Evolutionary conservation across 35 echinoderm and acorn worm species (phyloP), one percentile per base, ranked within the genome.

Genomic region (Acanthaster planci): DNA sequence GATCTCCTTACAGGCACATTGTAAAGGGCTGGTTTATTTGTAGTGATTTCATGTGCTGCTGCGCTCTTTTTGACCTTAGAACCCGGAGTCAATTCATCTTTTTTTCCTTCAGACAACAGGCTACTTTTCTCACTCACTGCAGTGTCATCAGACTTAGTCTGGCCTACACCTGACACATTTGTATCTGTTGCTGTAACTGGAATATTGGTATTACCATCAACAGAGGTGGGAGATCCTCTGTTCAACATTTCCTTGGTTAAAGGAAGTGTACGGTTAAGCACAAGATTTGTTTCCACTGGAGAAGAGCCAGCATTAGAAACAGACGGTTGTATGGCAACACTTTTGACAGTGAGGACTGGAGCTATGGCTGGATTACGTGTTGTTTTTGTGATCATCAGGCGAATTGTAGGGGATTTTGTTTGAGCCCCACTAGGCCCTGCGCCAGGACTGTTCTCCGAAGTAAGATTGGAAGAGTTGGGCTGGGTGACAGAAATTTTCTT

Each of bases 211-310:
- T 12, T 47, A 6, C 12, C 42, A 47, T 4, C 4, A 47, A 12
- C 4, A 47, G 12, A 47, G 4, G 4, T 47, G 42, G 42, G 12
- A 12, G 42, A 12, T 47, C 27, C 31, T 7, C 50, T 78, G 60
- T 88, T 88, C 7, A 37, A 19, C 19, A 57, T 56, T 57, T 15
- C 50, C 77, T 9, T 77, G 64, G 38, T 56, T 39, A 54, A 29
- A 78, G n/a, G 72, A 78, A 54, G 75, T 30, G 75, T 14, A 37
- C 31, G 15, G 15, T 3, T 77, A 14, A 32, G 14, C 18, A 27
- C 32, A 67, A 67, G 4, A 22, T 22, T 22, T 16, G 75, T 3
- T 34, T 23, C 1, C 75, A 30, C 31, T 27, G 75, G 18, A 31
- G 75, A 14, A 1, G 1, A 1, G 5, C 31, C 14, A 14, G 75